Evolutionary conservation across 2,888 invertebrate genomes (phyloP).

Genomic region (Diaprepes abbreviatus): DNA sequence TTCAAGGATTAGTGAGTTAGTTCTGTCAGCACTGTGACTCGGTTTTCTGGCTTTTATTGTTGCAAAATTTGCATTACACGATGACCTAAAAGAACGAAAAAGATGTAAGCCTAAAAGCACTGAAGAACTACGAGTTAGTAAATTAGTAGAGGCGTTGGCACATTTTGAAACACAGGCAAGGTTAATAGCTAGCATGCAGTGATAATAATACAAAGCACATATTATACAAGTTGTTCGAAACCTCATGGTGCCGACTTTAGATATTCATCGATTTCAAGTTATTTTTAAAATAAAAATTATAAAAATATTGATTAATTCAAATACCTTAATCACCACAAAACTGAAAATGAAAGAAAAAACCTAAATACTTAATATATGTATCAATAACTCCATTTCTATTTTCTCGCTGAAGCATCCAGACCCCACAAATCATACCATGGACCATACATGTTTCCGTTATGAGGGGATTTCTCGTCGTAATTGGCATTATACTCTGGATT

Average conservation of each 20-base stretch:
- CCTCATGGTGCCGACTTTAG: too few relatives aligned
- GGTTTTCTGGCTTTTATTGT: constrained; percentile 91
- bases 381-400: too few relatives aligned
- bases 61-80: constrained; percentile 85
- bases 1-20: constrained; percentile 41
- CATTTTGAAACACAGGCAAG: not conserved
- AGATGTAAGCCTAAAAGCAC: too few relatives aligned
- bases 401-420: constrained; percentile 73
- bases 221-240: too few relatives aligned
- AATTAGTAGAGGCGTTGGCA: not conserved
- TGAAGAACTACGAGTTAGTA: too few relatives aligned
- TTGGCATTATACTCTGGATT: constrained; percentile 64
- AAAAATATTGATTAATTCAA: too few relatives aligned
- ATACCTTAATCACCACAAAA: too few relatives aligned
- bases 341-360: too few relatives aligned
- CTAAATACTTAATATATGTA: too few relatives aligned
- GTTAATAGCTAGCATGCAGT: not conserved
- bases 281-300: too few relatives aligned
- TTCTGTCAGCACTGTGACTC: constrained; percentile 85
- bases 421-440: constrained; percentile 94
- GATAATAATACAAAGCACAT: too few relatives aligned
- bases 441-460: constrained; percentile 82
- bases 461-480: constrained; percentile 69
- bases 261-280: too few relatives aligned
- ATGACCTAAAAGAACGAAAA: constrained; percentile 72